phyloP scores from a whole-genome alignment of 2,113 vertebrate species.

The Bothrops jararaca region DNA sequence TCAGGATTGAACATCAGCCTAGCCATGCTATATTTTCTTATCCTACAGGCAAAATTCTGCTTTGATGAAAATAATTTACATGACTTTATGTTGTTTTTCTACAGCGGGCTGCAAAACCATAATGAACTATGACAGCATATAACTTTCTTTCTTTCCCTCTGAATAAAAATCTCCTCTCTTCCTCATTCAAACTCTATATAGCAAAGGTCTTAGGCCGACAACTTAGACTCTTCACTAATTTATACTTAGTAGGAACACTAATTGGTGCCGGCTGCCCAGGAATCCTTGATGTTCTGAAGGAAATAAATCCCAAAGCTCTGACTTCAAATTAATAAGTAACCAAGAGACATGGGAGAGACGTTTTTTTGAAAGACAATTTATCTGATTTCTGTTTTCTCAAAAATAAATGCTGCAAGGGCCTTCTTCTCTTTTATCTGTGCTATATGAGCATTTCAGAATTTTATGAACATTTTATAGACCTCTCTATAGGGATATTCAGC shows the following conservation, averaged over 20 bases:
- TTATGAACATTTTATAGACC: slow-evolving; percentile 11
- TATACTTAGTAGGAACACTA: slow-evolving; percentile 38
- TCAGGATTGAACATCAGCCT: neutral
- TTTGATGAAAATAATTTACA: neutral
- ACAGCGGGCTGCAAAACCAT: neutral
- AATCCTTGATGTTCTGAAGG: slow-evolving; percentile 25
- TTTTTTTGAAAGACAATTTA: slow-evolving; percentile 31
- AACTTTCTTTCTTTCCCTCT: neutral
- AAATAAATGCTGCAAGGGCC: neutral
- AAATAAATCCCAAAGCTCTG: slow-evolving; percentile 44
- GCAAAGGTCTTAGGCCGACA: slow-evolving; percentile 29
- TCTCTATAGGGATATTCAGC: slow-evolving; percentile 3
- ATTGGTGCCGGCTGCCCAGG: slow-evolving; percentile 32
- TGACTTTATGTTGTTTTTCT: slow-evolving; percentile 4
- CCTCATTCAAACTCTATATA: slow-evolving; percentile 23
- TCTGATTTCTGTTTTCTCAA: neutral
- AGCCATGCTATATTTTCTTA: neutral
- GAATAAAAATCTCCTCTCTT: slow-evolving; percentile 34
- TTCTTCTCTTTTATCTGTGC: slow-evolving; percentile 11
- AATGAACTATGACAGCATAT: slow-evolving; percentile 16
- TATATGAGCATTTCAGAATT: slow-evolving; percentile 1
- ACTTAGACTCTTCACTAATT: slow-evolving; percentile 25
- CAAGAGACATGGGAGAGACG: slow-evolving; percentile 14
- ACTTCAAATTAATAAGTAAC: slow-evolving; percentile 42
- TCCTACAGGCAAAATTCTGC: neutral